Percentiles rank a stretch among this genome's conserved stretches.
Conservation (phyloP, 2,888 invertebrate species). For the Coelopa pilipes region DNA sequence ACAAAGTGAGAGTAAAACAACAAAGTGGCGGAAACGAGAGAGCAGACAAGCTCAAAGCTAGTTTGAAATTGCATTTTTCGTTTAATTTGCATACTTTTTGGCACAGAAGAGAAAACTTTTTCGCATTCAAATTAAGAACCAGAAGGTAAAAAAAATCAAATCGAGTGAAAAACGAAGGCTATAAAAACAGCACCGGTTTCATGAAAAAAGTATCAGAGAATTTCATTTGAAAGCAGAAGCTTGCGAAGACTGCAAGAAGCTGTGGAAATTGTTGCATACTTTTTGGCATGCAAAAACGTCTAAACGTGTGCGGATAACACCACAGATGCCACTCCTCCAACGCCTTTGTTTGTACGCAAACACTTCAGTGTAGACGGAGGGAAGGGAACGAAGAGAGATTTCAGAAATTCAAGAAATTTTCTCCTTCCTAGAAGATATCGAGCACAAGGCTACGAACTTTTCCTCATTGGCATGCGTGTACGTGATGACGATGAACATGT, state of each 20-base stretch:
- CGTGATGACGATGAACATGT: neutral
- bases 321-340: neutral
- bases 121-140: neutral
- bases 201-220: too few species aligned
- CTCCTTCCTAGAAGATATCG: neutral
- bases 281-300: slow-evolving; percentile 4
- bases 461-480: neutral
- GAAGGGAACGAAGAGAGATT: neutral
- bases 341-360: neutral
- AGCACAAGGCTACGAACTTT: slow-evolving; percentile 15
- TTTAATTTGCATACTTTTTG: slow-evolving; percentile 39
- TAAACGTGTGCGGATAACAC: neutral
- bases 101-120: slow-evolving; percentile 33
- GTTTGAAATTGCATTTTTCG: slow-evolving; percentile 18
- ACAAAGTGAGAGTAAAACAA: too few species aligned
- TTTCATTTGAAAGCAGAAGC: neutral
- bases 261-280: slow-evolving; percentile 26
- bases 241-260: neutral
- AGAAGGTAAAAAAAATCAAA: neutral
- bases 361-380: neutral
- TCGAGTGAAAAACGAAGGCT: neutral
- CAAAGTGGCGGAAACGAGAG: too few species aligned
- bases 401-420: neutral
- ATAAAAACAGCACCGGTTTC: too few species aligned
- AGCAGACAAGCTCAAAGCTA: neutral